phyloP scores from a whole-genome alignment of 2,113 vertebrate genomes.

The Montifringilla adamsi region DNA sequence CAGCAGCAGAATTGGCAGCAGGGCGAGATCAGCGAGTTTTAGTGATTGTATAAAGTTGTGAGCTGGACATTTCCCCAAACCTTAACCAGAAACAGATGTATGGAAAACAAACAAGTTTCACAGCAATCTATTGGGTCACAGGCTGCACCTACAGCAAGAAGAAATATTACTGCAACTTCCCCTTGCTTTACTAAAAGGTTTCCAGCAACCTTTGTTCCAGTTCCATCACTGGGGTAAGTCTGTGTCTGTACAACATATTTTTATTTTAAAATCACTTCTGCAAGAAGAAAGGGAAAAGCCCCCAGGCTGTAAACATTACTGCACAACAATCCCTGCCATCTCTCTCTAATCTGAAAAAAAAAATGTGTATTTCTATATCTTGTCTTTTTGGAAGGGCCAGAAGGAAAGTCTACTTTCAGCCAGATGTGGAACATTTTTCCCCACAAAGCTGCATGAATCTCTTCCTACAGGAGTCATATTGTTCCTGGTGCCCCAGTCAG shows the following conservation, averaged over 20 bases:
- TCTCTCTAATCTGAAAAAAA: not conserved
- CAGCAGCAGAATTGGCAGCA: not conserved
- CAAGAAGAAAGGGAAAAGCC: not conserved
- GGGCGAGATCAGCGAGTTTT: rapidly evolving
- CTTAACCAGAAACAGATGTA: not conserved
- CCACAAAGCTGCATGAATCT: rapidly evolving
- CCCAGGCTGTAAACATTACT: not conserved
- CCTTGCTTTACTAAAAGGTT: not conserved
- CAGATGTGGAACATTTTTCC: not conserved
- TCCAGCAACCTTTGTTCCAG: not conserved
- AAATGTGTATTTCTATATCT: not conserved
- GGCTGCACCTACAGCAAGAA: not conserved
- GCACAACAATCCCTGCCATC: not conserved
- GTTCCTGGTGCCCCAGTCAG: not conserved
- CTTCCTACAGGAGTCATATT: not conserved
- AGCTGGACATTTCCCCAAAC: not conserved
- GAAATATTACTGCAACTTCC: not conserved
- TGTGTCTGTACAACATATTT: not conserved
- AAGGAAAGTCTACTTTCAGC: not conserved
- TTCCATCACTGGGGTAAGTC: not conserved
- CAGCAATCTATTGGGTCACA: not conserved
- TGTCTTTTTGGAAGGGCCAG: not conserved
- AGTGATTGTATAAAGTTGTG: not conserved
- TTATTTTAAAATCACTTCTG: not conserved
- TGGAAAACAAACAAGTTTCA: not conserved